Evolutionary conservation across 2,888 invertebrate species (phyloP).

Genomic region (Stenichneumon culpator): DNA sequence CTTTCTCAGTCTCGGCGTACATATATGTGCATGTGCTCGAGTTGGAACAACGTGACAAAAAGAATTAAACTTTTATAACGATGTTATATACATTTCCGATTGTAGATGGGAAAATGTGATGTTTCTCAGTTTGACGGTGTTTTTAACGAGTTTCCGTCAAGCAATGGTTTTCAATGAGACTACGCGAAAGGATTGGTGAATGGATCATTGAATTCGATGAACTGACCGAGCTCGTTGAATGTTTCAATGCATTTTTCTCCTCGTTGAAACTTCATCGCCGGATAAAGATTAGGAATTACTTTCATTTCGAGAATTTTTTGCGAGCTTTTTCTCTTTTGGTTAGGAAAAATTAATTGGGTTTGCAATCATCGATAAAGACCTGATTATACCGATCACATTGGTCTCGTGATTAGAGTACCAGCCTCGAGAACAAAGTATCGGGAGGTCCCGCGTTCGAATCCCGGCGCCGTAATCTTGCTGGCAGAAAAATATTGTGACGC

Average conservation of each 20-base stretch:
- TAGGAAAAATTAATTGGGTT: neutral
- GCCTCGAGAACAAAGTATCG: too few relatives aligned
- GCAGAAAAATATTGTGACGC: too few relatives aligned
- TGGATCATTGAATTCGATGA: neutral
- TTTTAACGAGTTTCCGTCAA: neutral
- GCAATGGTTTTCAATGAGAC: neutral
- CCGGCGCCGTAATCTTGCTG: too few relatives aligned
- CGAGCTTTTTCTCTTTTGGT: neutral
- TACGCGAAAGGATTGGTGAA: neutral
- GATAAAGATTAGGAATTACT: neutral
- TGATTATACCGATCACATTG: too few relatives aligned
- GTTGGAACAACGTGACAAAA: neutral
- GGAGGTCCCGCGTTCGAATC: too few relatives aligned
- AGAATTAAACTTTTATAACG: slow-evolving; percentile 33
- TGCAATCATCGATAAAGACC: neutral
- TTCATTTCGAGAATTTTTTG: neutral
- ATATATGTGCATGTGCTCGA: neutral
- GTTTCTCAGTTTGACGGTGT: neutral
- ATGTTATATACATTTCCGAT: neutral
- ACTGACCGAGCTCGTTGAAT: neutral
- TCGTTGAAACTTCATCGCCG: neutral
- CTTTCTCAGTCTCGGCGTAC: slow-evolving; percentile 14
- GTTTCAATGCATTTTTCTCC: neutral
- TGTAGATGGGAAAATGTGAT: neutral
- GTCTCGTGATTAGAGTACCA: too few relatives aligned